Conservation (phyloP, 2,888 invertebrate genomes). For the Cyclophora punctaria region DNA sequence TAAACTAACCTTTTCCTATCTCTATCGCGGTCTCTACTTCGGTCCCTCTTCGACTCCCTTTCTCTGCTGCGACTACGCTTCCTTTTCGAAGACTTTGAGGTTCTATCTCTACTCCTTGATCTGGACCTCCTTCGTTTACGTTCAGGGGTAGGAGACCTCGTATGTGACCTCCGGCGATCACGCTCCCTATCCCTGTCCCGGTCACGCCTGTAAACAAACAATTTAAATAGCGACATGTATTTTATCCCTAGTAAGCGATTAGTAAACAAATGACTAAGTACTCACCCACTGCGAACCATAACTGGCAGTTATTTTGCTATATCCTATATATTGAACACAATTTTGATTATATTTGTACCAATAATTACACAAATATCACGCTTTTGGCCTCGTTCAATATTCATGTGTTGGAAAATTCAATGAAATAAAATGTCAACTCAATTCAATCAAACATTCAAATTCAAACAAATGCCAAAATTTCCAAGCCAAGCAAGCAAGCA, state of each 20-base stretch:
- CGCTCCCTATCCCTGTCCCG: constrained; percentile 58
- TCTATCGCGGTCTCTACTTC: constrained; percentile 64
- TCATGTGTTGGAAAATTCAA: too few relatives aligned
- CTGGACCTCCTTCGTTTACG: constrained; percentile 73
- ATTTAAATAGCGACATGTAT: too few relatives aligned
- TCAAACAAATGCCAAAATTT: too few relatives aligned
- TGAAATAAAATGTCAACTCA: too few relatives aligned
- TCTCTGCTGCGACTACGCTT: constrained; percentile 81
- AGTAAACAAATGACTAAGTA: constrained; percentile 2
- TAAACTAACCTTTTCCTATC: constrained; percentile 58
- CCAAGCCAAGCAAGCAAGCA: too few relatives aligned
- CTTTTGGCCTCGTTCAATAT: too few relatives aligned
- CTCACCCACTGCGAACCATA: constrained; percentile 66
- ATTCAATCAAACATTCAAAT: too few relatives aligned
- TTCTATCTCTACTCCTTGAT: constrained; percentile 76
- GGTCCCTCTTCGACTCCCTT: constrained; percentile 73
- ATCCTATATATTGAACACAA: too few relatives aligned
- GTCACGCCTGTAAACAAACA: constrained; percentile 46
- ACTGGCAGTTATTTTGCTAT: too few relatives aligned
- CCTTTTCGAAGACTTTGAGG: constrained; percentile 75
- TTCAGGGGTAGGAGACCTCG: constrained; percentile 75
- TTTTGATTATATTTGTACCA: too few relatives aligned
- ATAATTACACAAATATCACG: too few relatives aligned
- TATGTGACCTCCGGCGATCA: constrained; percentile 75
- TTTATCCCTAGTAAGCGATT: too few relatives aligned